These are phyloP conservation scores for Rhizomys pruinosus DNA, from an alignment of 2,113 vertebrate genomes.

Conservation along the genomic window DNA sequence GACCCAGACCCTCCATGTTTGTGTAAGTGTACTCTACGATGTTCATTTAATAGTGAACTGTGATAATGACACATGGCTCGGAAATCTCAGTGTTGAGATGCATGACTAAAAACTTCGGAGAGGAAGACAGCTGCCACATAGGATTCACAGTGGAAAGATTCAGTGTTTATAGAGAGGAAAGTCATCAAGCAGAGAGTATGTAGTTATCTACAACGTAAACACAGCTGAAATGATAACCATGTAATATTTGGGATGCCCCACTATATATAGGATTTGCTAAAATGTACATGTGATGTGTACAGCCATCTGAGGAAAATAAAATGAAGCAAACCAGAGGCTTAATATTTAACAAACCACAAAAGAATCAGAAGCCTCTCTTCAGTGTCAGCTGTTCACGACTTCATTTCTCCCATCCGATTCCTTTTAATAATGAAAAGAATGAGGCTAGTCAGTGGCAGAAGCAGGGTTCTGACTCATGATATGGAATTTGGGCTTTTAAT, in stretches of 20 bases:
- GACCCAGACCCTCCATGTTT: neutral
- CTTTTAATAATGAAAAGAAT: neutral
- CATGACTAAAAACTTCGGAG: too few species aligned
- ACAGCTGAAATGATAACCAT: neutral
- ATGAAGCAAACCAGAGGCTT: neutral
- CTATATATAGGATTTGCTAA: neutral
- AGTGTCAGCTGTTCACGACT: neutral
- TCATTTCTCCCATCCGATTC: neutral
- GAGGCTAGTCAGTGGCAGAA: neutral
- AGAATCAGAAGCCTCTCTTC: neutral
- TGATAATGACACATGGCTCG: too few species aligned
- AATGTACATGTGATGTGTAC: neutral
- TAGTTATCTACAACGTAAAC: neutral
- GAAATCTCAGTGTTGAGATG: neutral
- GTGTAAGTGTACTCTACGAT: neutral
- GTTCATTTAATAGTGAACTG: too few species aligned
- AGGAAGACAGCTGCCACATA: neutral
- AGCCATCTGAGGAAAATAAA: neutral
- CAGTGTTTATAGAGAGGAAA: conserved; percentile 7
- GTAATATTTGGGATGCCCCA: neutral
- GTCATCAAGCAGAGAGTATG: neutral
- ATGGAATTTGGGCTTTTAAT: too few species aligned
- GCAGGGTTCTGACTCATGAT: neutral
- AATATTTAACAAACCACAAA: neutral
- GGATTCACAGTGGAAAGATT: neutral